A percentile compares a stretch with the other conserved stretches of the same genome.
Conservation (phyloP, 2,888 invertebrate species). For the Acholoe squamosa region DNA sequence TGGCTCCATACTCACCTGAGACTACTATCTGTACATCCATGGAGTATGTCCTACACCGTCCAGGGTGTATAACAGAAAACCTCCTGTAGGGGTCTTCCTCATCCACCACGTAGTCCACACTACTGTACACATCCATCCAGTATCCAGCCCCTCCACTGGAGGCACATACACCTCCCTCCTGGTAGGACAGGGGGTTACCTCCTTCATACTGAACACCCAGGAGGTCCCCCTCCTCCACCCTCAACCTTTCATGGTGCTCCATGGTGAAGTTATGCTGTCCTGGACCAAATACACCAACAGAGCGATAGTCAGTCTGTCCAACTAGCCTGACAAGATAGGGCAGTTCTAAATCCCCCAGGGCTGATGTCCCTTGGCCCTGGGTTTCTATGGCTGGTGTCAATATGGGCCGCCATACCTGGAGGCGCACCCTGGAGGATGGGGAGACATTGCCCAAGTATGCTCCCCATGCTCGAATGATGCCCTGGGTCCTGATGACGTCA, state of each 20-base stretch:
- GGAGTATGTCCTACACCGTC: background rate
- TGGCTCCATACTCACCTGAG: background rate
- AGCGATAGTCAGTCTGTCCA: slow-evolving; percentile 13
- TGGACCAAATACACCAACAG: background rate
- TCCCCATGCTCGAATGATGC: background rate
- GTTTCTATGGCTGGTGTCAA: background rate
- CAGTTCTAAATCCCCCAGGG: background rate
- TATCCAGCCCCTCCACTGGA: background rate
- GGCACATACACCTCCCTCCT: background rate
- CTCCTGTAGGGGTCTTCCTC: background rate
- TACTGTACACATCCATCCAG: slow-evolving; percentile 1
- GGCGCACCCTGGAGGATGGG: background rate
- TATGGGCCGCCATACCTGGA: slow-evolving; percentile 23
- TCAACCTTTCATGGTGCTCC: slow-evolving; percentile 4
- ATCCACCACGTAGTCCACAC: background rate
- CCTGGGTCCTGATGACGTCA: slow-evolving; percentile 37
- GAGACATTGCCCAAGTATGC: background rate
- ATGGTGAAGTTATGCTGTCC: slow-evolving; percentile 12
- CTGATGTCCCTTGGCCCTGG: background rate
- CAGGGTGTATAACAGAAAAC: background rate
- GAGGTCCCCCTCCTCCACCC: slow-evolving; percentile 46
- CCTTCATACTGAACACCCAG: background rate
- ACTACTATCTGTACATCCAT: background rate
- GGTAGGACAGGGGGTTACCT: background rate
- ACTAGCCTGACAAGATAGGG: background rate